phyloP scores from a whole-genome alignment of 2,113 vertebrate species.

The Dromiciops gliroides region DNA sequence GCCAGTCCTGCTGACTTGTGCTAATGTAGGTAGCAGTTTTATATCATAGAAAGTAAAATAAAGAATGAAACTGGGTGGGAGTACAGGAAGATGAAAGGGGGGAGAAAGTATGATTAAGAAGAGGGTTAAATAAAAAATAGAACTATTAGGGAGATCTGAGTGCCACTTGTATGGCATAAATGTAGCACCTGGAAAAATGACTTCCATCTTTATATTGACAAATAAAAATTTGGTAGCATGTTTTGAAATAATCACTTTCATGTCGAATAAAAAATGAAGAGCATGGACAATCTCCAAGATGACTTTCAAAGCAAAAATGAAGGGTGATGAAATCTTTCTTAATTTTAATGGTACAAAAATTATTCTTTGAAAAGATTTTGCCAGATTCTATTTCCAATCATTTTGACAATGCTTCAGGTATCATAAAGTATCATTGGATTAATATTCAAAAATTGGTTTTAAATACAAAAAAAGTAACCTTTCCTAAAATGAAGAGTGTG shows the following conservation, averaged over 20 bases:
- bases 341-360: not conserved
- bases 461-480: conserved; percentile 41
- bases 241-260: conserved; percentile 52
- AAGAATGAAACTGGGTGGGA: conserved; percentile 36
- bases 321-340: not conserved
- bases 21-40: conserved; percentile 49
- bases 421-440: conserved; percentile 48
- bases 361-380: conserved; percentile 47
- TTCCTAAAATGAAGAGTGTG: conserved; percentile 41
- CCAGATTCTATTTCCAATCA: conserved; percentile 61
- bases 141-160: conserved; percentile 49
- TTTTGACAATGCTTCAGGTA: conserved; percentile 44
- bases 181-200: conserved; percentile 63
- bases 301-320: conserved; percentile 56
- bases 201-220: conserved; percentile 46
- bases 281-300: conserved; percentile 39
- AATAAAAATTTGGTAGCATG: conserved; percentile 45
- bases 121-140: conserved; percentile 47
- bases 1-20: conserved; percentile 54
- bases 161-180: conserved; percentile 50
- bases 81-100: conserved; percentile 25
- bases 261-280: conserved; percentile 49
- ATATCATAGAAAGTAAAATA: conserved; percentile 27
- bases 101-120: conserved; percentile 22
- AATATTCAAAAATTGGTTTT: conserved; percentile 58